Evolutionary conservation across 2,888 invertebrate species (phyloP), one percentile per base, ranked within the genome.

Genomic region (Cryptophagus acutangulus): DNA sequence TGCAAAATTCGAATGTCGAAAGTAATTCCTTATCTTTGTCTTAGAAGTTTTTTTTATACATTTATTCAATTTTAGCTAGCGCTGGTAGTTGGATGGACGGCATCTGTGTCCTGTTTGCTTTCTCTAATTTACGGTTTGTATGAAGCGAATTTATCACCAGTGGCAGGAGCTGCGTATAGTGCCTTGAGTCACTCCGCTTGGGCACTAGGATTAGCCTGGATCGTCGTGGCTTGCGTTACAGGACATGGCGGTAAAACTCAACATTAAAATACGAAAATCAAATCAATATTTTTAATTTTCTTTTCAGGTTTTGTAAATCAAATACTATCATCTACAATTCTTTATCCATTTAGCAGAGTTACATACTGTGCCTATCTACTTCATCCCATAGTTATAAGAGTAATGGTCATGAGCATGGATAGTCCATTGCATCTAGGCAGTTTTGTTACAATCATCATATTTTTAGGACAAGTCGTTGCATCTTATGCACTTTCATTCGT

Each of bases 291-390:
- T n/a, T n/a, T n/a, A 6, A 20, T 20, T 10, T 12, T 29, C n/a
- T 29, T 10, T 12, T 10, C 13, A 29, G 79, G 78, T 17, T 77
- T 81, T 67, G 77, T 87, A 28, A 82, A 83, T 36, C 74, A 75
- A 20, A 70, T 89, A 57, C 73, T 90, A 9, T 83, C 88, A 1
- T 79, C 86, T 17, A 82, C 87, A 5, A 75, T 83, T 44, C 71
- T 89, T 40, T 89, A 89, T 70, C 89, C 89, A 41, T 84, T 89
- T 70, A 89, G 88, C 38, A 74, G 89, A 51, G 85, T 89, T 10
- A 90, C 89, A 30, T 90, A 90, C 69, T 90, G 89, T 66, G 85
- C 88, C 1, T 90, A 89, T 67, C 73, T 90, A 46, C 78, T 90
- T 45, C 89, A 90, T 69, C 89, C 89, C 0, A 79, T 90, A 38